Conservation (phyloP, 2,888 invertebrate species). For the Chromoteleia sp. region DNA sequence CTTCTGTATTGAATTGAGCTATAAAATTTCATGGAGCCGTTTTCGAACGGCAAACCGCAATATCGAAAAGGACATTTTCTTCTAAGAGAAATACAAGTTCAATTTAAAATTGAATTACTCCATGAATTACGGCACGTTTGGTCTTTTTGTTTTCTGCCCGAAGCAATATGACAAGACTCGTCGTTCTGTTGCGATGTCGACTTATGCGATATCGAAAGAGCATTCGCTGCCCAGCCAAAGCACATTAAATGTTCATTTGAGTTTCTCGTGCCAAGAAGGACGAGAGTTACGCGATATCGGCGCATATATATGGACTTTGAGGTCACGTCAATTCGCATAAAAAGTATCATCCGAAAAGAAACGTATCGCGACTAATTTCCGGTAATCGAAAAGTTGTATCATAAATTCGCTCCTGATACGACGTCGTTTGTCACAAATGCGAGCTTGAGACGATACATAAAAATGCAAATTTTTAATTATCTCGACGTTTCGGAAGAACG, state of each 20-base stretch:
- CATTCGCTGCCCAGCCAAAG: conserved; percentile 53
- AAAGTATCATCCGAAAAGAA: conserved; percentile 45
- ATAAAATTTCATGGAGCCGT: conserved; percentile 44
- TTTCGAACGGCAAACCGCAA: conserved; percentile 44
- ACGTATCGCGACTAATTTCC: conserved; percentile 57
- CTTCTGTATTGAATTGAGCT: conserved; percentile 17
- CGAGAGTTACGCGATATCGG: conserved; percentile 50
- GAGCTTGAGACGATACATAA: not conserved
- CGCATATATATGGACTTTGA: conserved; percentile 49
- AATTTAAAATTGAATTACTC: conserved; percentile 63
- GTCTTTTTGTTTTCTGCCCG: conserved; percentile 37
- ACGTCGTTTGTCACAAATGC: conserved; percentile 11
- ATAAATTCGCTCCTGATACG: conserved; percentile 5
- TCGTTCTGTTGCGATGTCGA: conserved; percentile 43
- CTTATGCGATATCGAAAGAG: conserved; percentile 59
- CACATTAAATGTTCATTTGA: conserved; percentile 66
- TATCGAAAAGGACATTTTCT: conserved; percentile 56
- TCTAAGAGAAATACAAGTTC: conserved; percentile 55
- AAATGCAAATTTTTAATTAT: conserved; percentile 26
- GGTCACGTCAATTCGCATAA: conserved; percentile 62
- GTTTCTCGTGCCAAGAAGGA: conserved; percentile 65
- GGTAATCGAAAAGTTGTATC: conserved; percentile 33
- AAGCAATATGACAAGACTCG: conserved; percentile 52
- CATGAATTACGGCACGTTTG: conserved; percentile 44
- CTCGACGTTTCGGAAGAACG: not conserved